Evolutionary conservation across 1,140 invertebrate genomes (phyloP).

Genomic region (Philaenus spumarius): DNA sequence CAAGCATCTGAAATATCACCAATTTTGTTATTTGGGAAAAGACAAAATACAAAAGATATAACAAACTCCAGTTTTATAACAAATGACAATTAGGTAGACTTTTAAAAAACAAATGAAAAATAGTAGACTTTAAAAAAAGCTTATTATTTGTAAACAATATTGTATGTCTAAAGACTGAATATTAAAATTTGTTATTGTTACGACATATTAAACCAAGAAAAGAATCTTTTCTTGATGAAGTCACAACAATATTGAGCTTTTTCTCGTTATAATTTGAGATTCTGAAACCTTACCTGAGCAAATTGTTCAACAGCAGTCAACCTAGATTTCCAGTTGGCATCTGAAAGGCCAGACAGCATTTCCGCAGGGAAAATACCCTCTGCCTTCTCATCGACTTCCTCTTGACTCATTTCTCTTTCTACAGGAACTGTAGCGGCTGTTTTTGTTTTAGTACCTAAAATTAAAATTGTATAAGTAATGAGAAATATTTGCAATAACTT

Average conservation of each 20-base stretch:
- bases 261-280: too few relatives aligned
- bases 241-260: background rate
- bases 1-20: constrained; percentile 47
- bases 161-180: too few relatives aligned
- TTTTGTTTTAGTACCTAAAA: constrained; percentile 28
- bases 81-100: too few relatives aligned
- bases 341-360: constrained; percentile 58
- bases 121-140: too few relatives aligned
- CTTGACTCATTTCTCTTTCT: constrained; percentile 51
- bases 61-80: too few relatives aligned
- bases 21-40: too few relatives aligned
- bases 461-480: too few relatives aligned
- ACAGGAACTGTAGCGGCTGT: constrained; percentile 32
- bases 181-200: background rate
- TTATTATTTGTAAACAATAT: too few relatives aligned
- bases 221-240: too few relatives aligned
- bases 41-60: too few relatives aligned
- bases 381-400: constrained; percentile 65
- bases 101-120: too few relatives aligned
- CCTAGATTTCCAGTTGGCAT: constrained; percentile 81
- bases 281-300: constrained; percentile 42
- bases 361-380: constrained; percentile 53
- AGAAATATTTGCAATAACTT: too few relatives aligned
- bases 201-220: background rate
- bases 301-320: constrained; percentile 71